Evolutionary conservation across 2,113 vertebrate species (phyloP).

Genomic region (Calcarius ornatus): DNA sequence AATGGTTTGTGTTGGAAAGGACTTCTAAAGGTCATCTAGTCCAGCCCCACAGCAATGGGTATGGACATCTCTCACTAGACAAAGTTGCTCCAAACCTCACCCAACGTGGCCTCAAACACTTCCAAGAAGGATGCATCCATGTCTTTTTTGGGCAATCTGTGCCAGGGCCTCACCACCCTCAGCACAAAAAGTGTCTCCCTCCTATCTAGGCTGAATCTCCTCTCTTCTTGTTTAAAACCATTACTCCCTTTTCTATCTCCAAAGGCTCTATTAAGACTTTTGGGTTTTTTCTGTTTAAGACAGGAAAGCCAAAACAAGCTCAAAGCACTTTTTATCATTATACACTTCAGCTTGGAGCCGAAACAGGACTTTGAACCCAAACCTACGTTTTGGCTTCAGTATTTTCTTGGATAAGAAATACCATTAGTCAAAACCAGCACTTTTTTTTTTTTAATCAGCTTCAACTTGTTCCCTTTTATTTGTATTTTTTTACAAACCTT

Average conservation of each 20-base stretch:
- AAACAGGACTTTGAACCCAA: not conserved
- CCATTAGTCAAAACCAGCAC: not conserved
- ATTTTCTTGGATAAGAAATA: not conserved
- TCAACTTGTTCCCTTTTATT: not conserved
- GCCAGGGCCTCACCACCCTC: rapidly evolving
- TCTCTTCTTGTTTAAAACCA: not conserved
- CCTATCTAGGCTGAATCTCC: not conserved
- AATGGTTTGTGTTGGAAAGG: not conserved
- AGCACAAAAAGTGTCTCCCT: rapidly evolving
- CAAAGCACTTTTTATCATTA: not conserved
- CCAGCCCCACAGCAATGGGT: rapidly evolving
- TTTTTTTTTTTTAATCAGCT: not conserved
- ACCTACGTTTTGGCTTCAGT: not conserved
- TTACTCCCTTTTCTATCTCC: not conserved
- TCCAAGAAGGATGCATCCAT: not conserved
- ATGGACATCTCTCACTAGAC: not conserved
- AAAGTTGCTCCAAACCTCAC: not conserved
- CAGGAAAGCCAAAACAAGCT: not conserved
- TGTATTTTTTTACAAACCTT: not conserved
- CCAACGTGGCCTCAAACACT: rapidly evolving
- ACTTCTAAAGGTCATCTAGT: not conserved
- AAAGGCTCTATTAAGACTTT: not conserved
- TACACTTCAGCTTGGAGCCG: not conserved
- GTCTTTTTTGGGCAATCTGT: not conserved
- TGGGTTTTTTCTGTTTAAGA: not conserved